These are phyloP conservation scores for Bovichtus variegatus DNA, from an alignment of 2,797 vertebrate genomes.

Conservation along the genomic window DNA sequence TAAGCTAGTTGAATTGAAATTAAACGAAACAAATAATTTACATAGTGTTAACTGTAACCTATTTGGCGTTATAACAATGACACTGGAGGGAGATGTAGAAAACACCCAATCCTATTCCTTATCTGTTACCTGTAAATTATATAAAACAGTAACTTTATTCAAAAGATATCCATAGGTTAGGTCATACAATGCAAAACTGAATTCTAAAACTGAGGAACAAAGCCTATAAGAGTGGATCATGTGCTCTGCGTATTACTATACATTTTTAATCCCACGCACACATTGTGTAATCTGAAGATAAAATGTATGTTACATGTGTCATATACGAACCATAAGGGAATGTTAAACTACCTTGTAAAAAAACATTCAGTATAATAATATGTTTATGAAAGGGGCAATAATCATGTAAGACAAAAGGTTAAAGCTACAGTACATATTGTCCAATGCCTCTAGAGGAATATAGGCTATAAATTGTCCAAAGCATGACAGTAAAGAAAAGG, in stretches of 20 bases:
- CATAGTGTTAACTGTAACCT: not conserved
- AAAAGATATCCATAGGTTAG: too few relatives aligned
- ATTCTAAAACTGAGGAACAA: too few relatives aligned
- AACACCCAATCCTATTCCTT: not conserved
- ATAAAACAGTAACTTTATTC: too few relatives aligned
- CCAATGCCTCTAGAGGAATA: not conserved
- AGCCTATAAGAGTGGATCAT: not conserved
- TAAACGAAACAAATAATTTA: not conserved
- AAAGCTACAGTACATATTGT: not conserved
- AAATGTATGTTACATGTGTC: not conserved
- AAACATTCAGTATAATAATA: not conserved
- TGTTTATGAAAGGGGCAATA: not conserved
- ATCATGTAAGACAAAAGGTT: not conserved
- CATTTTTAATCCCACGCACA: not conserved
- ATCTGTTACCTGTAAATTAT: too few relatives aligned
- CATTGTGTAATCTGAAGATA: not conserved
- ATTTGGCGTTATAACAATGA: not conserved
- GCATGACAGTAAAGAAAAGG: not conserved
- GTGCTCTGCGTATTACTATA: not conserved
- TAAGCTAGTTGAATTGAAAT: not conserved
- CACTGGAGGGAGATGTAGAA: not conserved
- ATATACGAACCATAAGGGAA: not conserved
- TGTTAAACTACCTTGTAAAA: not conserved
- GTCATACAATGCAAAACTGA: too few relatives aligned
- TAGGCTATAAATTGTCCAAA: not conserved